Base-by-base conservation (phyloP, 2,888 invertebrate species). In the Leptogaster cylindrica region DNA sequence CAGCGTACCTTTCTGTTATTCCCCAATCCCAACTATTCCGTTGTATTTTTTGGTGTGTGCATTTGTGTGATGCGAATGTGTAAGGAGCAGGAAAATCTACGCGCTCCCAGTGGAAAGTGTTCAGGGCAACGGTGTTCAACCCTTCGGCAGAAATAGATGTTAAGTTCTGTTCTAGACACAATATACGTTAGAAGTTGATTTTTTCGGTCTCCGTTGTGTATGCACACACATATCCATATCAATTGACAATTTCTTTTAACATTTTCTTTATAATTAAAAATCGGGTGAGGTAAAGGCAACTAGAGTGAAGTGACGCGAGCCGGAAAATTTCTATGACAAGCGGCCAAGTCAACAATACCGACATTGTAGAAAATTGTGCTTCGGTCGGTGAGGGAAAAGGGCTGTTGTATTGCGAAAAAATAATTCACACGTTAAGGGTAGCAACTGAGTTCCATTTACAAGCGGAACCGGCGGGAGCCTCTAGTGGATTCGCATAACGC, bases 161-260 rank as follows among this genome's bases (percentile, higher is more conserved):
- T 69, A 69, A 69, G 65, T 69, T 69, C 69, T 65, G 65, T 69
- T 69, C 69, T 69, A 69, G 69, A 69, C 69, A 65, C 67, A 69
- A 69, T 51, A 69, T 61, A 67, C 69, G 67, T 69, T 69, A 69
- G 69, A 69, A 69, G 65, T 67, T 69, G 69, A 69, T 67, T 69
- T 69, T 69, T 69, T 69, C 69, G 69, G 69, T 63, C 69, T 69
- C 69, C 65, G 67, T 65, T 67, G 67, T 69, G 69, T 69, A 65
- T 69, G 63, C 33, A 65, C 65, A 65, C 69, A 65, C 69, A 69
- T 67, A 69, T 69, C 67, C 69, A 69, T 69, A 69, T 69, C 69
- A 69, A 64, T 69, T 69, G 64, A 65, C 63, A 69, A 50, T 67
- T 69, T 69, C 69, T 46, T 66, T 66, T 69, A 33, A 44, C 66